Conservation (phyloP, 2,797 vertebrate species). For the Hapalemur alaotrensis region DNA sequence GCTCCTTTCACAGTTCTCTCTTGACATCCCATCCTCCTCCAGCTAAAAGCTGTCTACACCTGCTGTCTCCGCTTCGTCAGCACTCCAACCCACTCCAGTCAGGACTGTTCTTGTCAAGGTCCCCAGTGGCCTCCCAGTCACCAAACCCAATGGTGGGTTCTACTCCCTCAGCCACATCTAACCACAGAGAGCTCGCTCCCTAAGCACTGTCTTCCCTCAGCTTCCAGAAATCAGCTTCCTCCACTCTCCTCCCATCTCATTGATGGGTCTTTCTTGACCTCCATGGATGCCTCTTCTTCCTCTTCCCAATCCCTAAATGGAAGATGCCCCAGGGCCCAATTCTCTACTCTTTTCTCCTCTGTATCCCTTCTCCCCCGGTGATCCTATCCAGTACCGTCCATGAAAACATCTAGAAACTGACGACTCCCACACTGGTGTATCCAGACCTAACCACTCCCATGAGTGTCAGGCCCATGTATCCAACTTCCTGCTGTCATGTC, state of each 20-base stretch:
- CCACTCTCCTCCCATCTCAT: not conserved
- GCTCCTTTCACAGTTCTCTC: not conserved
- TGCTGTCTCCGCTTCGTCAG: not conserved
- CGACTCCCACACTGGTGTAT: not conserved
- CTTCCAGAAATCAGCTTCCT: not conserved
- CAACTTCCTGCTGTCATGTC: not conserved
- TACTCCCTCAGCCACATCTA: not conserved
- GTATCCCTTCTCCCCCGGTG: not conserved
- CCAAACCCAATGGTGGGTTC: not conserved
- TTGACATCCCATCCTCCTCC: not conserved
- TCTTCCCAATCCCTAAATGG: not conserved
- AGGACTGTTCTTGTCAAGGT: not conserved
- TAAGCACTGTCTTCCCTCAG: not conserved
- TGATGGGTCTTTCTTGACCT: not conserved
- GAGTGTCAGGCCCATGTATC: not conserved
- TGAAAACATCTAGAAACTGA: not conserved
- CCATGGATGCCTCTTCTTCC: not conserved
- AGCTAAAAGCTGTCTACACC: not conserved
- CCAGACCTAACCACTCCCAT: not conserved
- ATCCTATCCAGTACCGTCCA: not conserved
- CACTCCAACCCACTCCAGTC: not conserved
- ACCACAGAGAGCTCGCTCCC: not conserved
- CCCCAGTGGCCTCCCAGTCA: not conserved
- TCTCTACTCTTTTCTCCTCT: not conserved
- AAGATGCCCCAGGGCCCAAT: not conserved